phyloP scores from a whole-genome alignment of 1,140 invertebrate genomes.

The Drosophila mayri region DNA sequence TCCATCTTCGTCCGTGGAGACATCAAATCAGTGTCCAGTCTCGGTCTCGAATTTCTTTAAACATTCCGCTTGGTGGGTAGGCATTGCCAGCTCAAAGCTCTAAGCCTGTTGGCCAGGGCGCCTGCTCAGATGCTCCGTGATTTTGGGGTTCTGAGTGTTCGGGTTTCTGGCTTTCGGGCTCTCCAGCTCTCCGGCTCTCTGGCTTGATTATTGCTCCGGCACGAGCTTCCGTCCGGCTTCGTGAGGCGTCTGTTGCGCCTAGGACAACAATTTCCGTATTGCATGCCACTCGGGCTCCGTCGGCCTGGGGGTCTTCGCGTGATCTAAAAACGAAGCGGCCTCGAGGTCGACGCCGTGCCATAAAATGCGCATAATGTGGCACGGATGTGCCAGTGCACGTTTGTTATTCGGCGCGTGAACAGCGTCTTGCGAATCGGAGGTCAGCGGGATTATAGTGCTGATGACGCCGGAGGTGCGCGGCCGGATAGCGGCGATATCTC shows the following conservation, averaged over 20 bases:
- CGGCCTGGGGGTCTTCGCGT: constrained; percentile 24
- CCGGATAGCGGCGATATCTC: constrained; percentile 32
- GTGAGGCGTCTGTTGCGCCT: constrained; percentile 70
- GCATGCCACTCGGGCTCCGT: constrained; percentile 34
- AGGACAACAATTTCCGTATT: constrained; percentile 78
- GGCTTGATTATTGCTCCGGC: constrained; percentile 12
- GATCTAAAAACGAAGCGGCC: constrained; percentile 71
- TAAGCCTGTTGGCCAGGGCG: constrained; percentile 15
- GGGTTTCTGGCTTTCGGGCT: neutral
- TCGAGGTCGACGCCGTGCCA: constrained; percentile 69
- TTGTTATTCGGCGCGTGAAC: constrained; percentile 77
- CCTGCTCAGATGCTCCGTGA: constrained; percentile 55
- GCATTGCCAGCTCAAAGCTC: constrained; percentile 65
- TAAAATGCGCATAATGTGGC: constrained; percentile 84
- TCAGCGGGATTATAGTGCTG: constrained; percentile 13
- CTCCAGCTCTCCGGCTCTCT: neutral
- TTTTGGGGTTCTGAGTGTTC: neutral
- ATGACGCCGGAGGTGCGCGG: constrained; percentile 25
- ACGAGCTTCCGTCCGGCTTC: constrained; percentile 28
- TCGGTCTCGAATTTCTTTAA: constrained; percentile 39
- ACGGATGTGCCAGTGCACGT: constrained; percentile 82
- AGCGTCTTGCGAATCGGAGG: constrained; percentile 22
- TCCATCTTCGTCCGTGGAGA: constrained; percentile 65
- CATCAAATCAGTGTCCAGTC: constrained; percentile 66
- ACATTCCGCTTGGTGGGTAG: neutral